Percentiles rank a stretch among this genome's conserved stretches.
phyloP scores from a whole-genome alignment of 2,888 invertebrate genomes.

The Lasioglossum vierecki region DNA sequence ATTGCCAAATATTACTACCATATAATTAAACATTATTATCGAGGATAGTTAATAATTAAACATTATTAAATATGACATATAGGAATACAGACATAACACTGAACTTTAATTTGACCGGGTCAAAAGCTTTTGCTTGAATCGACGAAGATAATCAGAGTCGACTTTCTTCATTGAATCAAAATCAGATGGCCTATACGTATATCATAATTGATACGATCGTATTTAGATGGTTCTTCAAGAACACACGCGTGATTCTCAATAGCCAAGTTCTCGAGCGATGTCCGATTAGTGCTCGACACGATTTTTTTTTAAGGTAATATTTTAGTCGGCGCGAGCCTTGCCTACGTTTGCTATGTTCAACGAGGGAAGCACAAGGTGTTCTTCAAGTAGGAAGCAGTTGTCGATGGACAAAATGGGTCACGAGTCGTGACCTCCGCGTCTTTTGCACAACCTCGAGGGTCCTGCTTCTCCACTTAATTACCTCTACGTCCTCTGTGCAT shows the following conservation, averaged over 20 bases:
- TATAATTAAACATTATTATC: too few species aligned
- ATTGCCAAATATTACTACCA: too few species aligned
- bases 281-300: constrained; percentile 39
- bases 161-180: not conserved
- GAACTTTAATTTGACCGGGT: not conserved
- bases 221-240: not conserved
- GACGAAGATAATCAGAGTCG: not conserved
- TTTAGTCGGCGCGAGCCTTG: constrained; percentile 30
- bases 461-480: constrained; percentile 68
- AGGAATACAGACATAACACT: too few species aligned
- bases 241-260: not conserved
- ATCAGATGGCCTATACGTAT: not conserved
- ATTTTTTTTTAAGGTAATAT: constrained; percentile 45
- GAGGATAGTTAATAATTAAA: too few species aligned
- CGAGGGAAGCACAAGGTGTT: constrained; percentile 59
- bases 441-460: constrained; percentile 63
- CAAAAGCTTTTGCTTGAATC: not conserved
- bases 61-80: too few species aligned
- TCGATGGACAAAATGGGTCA: constrained; percentile 76
- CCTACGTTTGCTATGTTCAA: constrained; percentile 50
- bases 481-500: constrained; percentile 49
- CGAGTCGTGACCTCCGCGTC: constrained; percentile 70
- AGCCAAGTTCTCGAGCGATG: constrained; percentile 2
- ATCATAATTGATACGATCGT: not conserved
- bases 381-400: constrained; percentile 72